These are phyloP conservation scores for Scaptomyza montana DNA, from an alignment of 1,140 invertebrate genomes.

Conservation along the genomic window DNA sequence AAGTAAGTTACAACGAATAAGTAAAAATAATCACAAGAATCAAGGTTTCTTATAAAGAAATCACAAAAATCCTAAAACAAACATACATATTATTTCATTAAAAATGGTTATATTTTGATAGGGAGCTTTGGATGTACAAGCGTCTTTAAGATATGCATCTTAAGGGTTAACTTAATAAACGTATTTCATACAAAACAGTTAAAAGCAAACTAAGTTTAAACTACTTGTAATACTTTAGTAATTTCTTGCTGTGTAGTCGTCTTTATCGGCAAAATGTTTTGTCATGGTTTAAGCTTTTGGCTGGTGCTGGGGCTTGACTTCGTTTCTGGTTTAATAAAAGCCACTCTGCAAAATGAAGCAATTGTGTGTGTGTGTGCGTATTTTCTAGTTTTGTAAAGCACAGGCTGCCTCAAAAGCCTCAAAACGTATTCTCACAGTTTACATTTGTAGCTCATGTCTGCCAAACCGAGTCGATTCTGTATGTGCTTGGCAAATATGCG, in stretches of 20 bases:
- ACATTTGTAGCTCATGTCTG: slow-evolving; percentile 15
- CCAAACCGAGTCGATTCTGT: slow-evolving; percentile 16
- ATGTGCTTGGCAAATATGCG: slow-evolving; percentile 74
- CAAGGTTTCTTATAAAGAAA: too few relatives aligned
- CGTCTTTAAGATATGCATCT: too few relatives aligned
- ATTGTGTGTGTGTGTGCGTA: slow-evolving; percentile 57
- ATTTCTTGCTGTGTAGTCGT: slow-evolving; percentile 22
- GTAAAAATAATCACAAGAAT: background rate
- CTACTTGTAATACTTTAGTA: background rate
- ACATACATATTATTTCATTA: too few relatives aligned
- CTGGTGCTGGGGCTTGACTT: slow-evolving; percentile 19
- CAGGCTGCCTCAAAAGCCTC: background rate
- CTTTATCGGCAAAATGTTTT: slow-evolving; percentile 63
- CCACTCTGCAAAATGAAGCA: slow-evolving; percentile 77
- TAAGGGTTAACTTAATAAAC: too few relatives aligned
- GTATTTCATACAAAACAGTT: too few relatives aligned
- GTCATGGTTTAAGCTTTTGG: slow-evolving; percentile 31
- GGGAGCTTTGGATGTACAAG: too few relatives aligned
- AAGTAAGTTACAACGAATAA: too few relatives aligned
- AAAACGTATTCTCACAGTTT: slow-evolving; percentile 13
- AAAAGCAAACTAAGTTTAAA: too few relatives aligned
- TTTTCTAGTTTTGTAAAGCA: slow-evolving; percentile 1
- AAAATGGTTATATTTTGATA: too few relatives aligned
- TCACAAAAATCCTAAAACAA: background rate
- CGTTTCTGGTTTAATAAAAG: slow-evolving; percentile 77